Base-by-base conservation (phyloP, 2,113 vertebrate genomes). In the Coptodon bakossiorum region DNA sequence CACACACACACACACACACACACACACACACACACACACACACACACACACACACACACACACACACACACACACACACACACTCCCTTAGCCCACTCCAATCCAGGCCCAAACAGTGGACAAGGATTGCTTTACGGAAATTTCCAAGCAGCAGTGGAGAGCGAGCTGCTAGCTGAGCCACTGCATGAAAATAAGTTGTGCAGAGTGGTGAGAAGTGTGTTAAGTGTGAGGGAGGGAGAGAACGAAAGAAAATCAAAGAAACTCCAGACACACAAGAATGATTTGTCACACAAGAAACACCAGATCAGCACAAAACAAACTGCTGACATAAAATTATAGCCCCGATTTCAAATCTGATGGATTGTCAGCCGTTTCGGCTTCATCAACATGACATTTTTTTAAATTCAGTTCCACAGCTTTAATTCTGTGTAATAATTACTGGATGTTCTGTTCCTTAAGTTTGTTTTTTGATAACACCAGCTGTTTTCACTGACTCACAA, bases 51-150 rank as follows among this genome's bases (percentile, higher is more conserved):
- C 50, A n/a, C 34, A 61, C 59, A n/a, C 57, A 24, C 40, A 40
- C 80, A n/a, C 71, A 24, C 82, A 68, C 82, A 48, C 56, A 50
- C 63, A 31, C 85, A 79, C 87, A 22, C 78, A 61, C 89, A 27
- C 68, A 68, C 63, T 31, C 86, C 6, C 86, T 19, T 68, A 38
- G 57, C 10, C 59, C 80, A 73, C 83, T 52, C 71, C 53, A 66
- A 78, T 66, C 82, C 86, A 85, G 88, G 83, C 53, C 82, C 92
- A 81, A 90, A 92, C 87, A 89, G 86, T 57, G 87, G 53, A 86
- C 92, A 86, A 81, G 61, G 89, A 93, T 90, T 94, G 92, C 92
- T 92, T 85, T 91, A 94, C 83, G 90, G 95, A 95, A 96, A 95
- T 94, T 95, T 95, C 93, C 95, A 93, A 83, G 84, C 86, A 89